Evolutionary conservation across 2,888 invertebrate genomes (phyloP).

Genomic region (Xestobium rufovillosum): DNA sequence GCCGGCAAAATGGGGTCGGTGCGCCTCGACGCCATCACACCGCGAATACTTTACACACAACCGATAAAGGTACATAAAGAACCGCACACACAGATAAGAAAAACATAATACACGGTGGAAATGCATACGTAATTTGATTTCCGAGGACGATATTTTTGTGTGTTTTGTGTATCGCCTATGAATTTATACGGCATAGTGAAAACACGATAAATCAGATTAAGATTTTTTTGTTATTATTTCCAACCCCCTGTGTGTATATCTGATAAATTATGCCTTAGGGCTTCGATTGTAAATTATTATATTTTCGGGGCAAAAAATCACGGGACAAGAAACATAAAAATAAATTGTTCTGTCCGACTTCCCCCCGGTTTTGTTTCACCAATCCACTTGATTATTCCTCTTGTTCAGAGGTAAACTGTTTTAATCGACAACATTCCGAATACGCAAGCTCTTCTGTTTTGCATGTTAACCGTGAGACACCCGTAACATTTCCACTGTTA

Average conservation of each 20-base stretch:
- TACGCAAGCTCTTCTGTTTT: too few species aligned
- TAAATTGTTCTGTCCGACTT: too few species aligned
- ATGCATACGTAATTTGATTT: constrained; percentile 43
- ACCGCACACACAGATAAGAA: constrained; percentile 35
- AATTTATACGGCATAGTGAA: constrained; percentile 28
- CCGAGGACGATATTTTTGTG: constrained; percentile 29
- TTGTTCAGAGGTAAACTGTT: too few species aligned
- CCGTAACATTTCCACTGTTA: constrained; percentile 38
- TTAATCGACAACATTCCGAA: too few species aligned
- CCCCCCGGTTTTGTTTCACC: too few species aligned
- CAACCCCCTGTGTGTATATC: constrained; percentile 27
- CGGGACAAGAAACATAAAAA: too few species aligned
- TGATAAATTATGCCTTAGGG: constrained; percentile 31
- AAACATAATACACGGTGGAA: constrained; percentile 37
- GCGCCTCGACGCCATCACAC: constrained; percentile 25
- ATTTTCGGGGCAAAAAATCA: too few species aligned
- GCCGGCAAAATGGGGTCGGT: too few species aligned
- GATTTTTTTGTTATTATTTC: constrained; percentile 32
- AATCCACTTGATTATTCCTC: too few species aligned
- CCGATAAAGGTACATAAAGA: constrained; percentile 39
- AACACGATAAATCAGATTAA: constrained; percentile 37
- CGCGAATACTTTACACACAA: constrained; percentile 28
- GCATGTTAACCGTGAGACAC: too few species aligned
- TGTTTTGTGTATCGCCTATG: too few species aligned
- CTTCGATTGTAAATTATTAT: too few species aligned